These are phyloP conservation scores for Hycleus cichorii DNA, from an alignment of 1,140 invertebrate species.

Conservation along the genomic window DNA sequence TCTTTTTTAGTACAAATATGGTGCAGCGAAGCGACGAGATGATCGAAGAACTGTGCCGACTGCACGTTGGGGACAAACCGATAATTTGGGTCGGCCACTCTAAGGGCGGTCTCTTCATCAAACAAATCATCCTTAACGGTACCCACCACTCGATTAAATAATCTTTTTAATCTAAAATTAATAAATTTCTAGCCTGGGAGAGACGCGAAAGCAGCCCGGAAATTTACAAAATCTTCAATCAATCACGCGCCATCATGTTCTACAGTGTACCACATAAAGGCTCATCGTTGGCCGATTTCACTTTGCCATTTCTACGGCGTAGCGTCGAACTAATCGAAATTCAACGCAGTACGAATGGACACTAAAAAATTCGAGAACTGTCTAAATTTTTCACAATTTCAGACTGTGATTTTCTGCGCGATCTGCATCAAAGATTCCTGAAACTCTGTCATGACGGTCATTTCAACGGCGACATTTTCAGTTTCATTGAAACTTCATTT, in stretches of 20 bases:
- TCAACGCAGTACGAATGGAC: conserved; percentile 49
- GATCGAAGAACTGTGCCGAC: conserved; percentile 49
- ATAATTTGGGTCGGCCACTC: conserved; percentile 67
- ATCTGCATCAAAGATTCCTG: conserved; percentile 50
- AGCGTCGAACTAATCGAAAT: conserved; percentile 58
- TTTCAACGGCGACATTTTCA: conserved; percentile 50
- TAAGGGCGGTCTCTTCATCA: conserved; percentile 64
- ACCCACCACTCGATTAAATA: conserved; percentile 14
- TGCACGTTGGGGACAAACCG: conserved; percentile 54
- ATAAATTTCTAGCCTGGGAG: conserved; percentile 35
- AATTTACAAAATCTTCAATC: conserved; percentile 40
- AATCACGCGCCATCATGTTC: conserved; percentile 58
- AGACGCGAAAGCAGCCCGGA: conserved; percentile 2
- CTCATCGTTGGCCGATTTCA: conserved; percentile 59
- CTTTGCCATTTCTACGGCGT: conserved; percentile 52
- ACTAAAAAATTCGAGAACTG: neutral
- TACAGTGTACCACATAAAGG: conserved; percentile 68
- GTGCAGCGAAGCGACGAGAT: conserved; percentile 57
- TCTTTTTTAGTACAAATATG: conserved; percentile 44
- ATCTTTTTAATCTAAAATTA: neutral
- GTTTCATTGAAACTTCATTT: conserved; percentile 59
- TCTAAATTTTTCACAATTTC: conserved; percentile 16
- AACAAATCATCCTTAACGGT: conserved; percentile 57
- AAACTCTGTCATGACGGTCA: conserved; percentile 43
- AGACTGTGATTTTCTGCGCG: conserved; percentile 56